phyloP scores from a whole-genome alignment of 2,888 invertebrate species.

The Dynastes maya region DNA sequence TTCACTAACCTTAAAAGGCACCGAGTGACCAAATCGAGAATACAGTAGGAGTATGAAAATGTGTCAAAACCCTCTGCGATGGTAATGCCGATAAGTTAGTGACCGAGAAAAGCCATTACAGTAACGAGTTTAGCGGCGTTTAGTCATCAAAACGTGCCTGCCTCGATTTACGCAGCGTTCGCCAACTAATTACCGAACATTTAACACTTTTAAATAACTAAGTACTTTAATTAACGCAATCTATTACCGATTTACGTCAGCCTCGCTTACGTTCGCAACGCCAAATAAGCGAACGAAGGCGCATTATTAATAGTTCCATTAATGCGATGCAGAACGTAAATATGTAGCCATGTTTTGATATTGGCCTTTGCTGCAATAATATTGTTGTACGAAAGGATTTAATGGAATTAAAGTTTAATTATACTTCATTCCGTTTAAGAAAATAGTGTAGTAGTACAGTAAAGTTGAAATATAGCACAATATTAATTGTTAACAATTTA shows the following conservation, averaged over 20 bases:
- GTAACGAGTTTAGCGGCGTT: conserved; percentile 50
- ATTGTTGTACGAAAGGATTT: background rate
- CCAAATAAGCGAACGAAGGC: too few species aligned
- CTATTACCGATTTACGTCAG: conserved; percentile 40
- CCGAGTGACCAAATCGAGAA: conserved; percentile 16
- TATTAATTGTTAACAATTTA: too few species aligned
- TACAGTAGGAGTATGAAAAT: conserved; percentile 37
- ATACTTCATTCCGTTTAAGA: background rate
- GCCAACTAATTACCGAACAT: conserved; percentile 39
- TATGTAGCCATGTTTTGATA: too few species aligned
- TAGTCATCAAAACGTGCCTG: conserved; percentile 50
- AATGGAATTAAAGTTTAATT: conserved; percentile 21
- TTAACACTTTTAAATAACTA: conserved; percentile 43
- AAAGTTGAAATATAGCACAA: too few species aligned
- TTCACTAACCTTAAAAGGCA: conserved; percentile 38
- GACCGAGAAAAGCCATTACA: conserved; percentile 51
- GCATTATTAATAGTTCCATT: too few species aligned
- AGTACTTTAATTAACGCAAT: conserved; percentile 48
- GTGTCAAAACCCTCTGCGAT: conserved; percentile 37
- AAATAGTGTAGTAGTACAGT: too few species aligned
- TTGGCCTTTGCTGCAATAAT: background rate
- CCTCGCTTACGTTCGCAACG: background rate
- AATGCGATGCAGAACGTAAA: too few species aligned
- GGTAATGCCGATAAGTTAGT: conserved; percentile 48
- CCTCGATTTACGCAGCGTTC: conserved; percentile 46